Conservation (phyloP, 1,140 invertebrate species). For the Helicoverpa armigera region DNA sequence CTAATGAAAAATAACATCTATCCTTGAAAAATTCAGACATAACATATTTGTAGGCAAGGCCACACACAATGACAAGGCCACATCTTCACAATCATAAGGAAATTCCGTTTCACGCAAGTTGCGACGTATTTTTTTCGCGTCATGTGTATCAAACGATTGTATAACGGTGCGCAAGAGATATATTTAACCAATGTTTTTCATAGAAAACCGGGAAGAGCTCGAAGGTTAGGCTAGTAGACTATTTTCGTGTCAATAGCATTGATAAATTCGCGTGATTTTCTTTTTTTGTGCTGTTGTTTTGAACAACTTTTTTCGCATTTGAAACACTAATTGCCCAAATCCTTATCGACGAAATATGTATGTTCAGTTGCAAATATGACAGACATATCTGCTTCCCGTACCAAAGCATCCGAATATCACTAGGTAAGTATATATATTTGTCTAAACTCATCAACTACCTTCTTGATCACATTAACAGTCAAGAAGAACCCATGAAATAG, state of each 20-base stretch:
- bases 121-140: constrained; percentile 3
- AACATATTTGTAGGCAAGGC: too few relatives aligned
- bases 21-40: constrained; percentile 1
- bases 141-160: constrained; percentile 22
- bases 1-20: too few relatives aligned
- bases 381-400: too few relatives aligned
- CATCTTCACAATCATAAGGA: not conserved
- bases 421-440: too few relatives aligned
- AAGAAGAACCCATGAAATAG: too few relatives aligned
- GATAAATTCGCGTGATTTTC: constrained; percentile 1
- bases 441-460: not conserved
- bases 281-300: not conserved
- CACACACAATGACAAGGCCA: not conserved
- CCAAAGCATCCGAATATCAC: too few relatives aligned
- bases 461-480: not conserved
- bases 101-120: constrained; percentile 6
- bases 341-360: too few relatives aligned
- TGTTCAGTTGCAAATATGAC: too few relatives aligned
- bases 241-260: constrained; percentile 37
- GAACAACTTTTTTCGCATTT: too few relatives aligned
- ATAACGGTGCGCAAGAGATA: constrained; percentile 10
- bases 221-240: constrained; percentile 20
- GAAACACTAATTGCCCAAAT: too few relatives aligned
- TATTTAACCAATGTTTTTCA: constrained; percentile 28
- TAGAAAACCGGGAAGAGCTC: constrained; percentile 31